These are phyloP conservation scores for Siphlonurus alternatus DNA, from an alignment of 2,888 invertebrate species.

Conservation along the genomic window DNA sequence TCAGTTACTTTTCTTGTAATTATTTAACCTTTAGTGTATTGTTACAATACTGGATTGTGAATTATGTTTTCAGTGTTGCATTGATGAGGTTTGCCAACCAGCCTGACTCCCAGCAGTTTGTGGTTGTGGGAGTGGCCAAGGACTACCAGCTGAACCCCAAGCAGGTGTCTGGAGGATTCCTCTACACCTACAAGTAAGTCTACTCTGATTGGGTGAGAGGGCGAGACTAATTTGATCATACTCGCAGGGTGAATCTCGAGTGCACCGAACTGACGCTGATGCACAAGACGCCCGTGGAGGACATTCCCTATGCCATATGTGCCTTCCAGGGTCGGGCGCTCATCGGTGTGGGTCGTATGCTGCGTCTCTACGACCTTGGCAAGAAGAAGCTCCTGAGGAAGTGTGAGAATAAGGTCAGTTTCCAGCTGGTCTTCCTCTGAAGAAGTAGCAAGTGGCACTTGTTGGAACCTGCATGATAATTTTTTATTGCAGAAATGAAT, in stretches of 20 bases:
- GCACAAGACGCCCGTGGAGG: slow-evolving; percentile 87
- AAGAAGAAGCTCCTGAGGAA: slow-evolving; percentile 91
- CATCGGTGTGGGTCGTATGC: slow-evolving; percentile 80
- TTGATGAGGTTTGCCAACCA: slow-evolving; percentile 61
- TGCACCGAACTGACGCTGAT: slow-evolving; percentile 78
- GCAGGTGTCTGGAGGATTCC: slow-evolving; percentile 60
- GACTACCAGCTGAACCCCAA: slow-evolving; percentile 81
- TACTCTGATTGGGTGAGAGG: no score
- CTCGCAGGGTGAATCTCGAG: slow-evolving; percentile 47
- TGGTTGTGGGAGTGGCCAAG: slow-evolving; percentile 80
- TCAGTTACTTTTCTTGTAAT: slow-evolving; percentile 10
- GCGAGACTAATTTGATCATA: no score
- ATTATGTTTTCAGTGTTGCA: slow-evolving; percentile 37
- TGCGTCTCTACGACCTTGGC: slow-evolving; percentile 91
- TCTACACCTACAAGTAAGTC: slow-evolving; percentile 65
- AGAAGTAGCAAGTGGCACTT: background rate
- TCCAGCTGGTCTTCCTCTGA: no score
- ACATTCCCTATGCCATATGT: slow-evolving; percentile 77
- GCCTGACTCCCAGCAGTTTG: slow-evolving; percentile 39
- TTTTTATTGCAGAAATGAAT: no score
- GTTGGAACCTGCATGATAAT: background rate
- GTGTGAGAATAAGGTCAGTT: slow-evolving; percentile 76
- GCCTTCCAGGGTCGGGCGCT: slow-evolving; percentile 81
- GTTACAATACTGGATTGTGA: slow-evolving; percentile 4
- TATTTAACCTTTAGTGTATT: slow-evolving; percentile 12